These are phyloP conservation scores for Hoplostethus atlanticus DNA, from an alignment of 2,797 vertebrate species.

Conservation along the genomic window DNA sequence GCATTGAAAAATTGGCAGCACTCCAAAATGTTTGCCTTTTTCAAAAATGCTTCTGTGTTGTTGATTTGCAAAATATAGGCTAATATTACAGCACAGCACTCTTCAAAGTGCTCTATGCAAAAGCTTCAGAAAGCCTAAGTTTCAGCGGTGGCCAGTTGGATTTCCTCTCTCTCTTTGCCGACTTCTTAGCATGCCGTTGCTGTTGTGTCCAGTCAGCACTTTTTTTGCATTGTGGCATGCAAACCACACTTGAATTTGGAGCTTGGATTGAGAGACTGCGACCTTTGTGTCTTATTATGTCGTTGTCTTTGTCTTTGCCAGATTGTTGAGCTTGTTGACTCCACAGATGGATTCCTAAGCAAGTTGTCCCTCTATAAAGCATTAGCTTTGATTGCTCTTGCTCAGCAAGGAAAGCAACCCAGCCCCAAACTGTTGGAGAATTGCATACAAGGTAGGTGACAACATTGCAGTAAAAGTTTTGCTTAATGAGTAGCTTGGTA, in stretches of 20 bases:
- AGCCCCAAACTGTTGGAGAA: slow-evolving; percentile 85
- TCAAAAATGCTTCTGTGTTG: neutral
- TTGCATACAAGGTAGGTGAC: slow-evolving; percentile 82
- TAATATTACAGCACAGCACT: neutral
- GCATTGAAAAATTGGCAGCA: neutral
- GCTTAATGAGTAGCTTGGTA: slow-evolving; percentile 68
- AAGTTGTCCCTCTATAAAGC: slow-evolving; percentile 85
- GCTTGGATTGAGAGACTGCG: slow-evolving; percentile 19
- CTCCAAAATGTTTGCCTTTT: neutral
- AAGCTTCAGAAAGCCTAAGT: too few relatives aligned
- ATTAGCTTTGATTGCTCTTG: slow-evolving; percentile 83
- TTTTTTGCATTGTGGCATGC: slow-evolving; percentile 62
- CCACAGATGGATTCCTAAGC: slow-evolving; percentile 81
- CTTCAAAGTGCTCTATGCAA: slow-evolving; percentile 17
- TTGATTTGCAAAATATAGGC: neutral
- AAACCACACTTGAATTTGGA: slow-evolving; percentile 56
- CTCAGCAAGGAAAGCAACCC: slow-evolving; percentile 86
- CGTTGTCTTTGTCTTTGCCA: slow-evolving; percentile 65
- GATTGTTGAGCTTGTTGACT: slow-evolving; percentile 83
- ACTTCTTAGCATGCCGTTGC: slow-evolving; percentile 31
- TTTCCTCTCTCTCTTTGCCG: slow-evolving; percentile 52
- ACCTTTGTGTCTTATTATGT: slow-evolving; percentile 32
- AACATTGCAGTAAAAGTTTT: slow-evolving; percentile 36
- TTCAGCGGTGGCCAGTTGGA: slow-evolving; percentile 10
- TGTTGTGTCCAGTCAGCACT: slow-evolving; percentile 48